These are phyloP conservation scores for Dicyrtoma fusca DNA, from an alignment of 2,888 invertebrate species.

Conservation along the genomic window DNA sequence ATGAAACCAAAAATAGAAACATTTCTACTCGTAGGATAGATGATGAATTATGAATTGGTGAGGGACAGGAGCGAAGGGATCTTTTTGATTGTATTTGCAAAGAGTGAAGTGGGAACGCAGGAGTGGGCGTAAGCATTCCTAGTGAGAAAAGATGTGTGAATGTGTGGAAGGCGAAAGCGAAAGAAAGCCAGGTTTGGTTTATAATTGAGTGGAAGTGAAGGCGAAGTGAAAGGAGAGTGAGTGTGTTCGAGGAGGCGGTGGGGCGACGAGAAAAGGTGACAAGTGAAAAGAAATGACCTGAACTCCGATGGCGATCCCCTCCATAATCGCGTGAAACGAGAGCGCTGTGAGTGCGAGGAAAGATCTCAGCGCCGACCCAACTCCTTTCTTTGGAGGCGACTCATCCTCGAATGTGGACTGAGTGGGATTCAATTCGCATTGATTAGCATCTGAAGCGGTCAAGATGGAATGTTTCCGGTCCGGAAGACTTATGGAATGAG, in stretches of 20 bases:
- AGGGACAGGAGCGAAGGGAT: no score
- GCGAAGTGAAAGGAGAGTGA: background rate
- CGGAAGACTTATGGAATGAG: constrained; percentile 43
- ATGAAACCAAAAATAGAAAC: no score
- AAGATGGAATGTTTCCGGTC: background rate
- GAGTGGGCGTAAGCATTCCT: no score
- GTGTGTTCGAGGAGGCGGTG: background rate
- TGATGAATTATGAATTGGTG: no score
- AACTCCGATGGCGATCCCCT: constrained; percentile 80
- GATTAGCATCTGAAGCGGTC: background rate
- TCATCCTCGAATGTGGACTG: constrained; percentile 18
- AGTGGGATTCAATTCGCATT: background rate
- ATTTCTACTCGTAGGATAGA: no score
- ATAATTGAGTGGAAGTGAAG: background rate
- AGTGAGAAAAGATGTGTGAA: background rate
- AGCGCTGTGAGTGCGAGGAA: constrained; percentile 67
- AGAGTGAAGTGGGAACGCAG: no score
- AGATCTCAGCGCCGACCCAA: constrained; percentile 32
- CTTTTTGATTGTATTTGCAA: no score
- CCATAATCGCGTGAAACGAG: constrained; percentile 76
- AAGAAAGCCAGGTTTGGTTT: no score
- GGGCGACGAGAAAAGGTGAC: no score
- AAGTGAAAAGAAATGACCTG: constrained; percentile 60
- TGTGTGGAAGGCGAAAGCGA: background rate
- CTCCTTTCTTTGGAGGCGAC: background rate